These are phyloP conservation scores for Epizoanthus scotinus DNA, from an alignment of 92 coral and sea anemone genomes.

Conservation along the genomic window DNA sequence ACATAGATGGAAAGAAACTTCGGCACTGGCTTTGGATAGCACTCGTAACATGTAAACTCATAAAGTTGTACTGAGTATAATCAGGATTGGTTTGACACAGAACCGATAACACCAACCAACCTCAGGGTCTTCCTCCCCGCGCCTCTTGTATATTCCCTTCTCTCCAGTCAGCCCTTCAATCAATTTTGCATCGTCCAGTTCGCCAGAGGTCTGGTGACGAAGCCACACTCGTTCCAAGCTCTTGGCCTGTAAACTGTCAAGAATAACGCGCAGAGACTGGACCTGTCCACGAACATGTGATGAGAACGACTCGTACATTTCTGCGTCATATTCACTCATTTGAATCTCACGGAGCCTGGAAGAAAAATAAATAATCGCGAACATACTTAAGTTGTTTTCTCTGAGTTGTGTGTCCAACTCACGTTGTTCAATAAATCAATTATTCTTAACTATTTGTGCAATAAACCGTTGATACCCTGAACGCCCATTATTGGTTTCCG, in stretches of 20 bases:
- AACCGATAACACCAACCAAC: conserved; percentile 32
- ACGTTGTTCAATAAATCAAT: too few relatives aligned
- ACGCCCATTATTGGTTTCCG: too few relatives aligned
- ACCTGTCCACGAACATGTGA: conserved; percentile 98
- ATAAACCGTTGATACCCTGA: too few relatives aligned
- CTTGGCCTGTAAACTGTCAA: conserved; percentile 94
- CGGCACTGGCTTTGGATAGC: too few relatives aligned
- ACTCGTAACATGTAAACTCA: too few relatives aligned
- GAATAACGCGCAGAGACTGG: conserved; percentile 96
- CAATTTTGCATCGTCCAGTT: conserved; percentile 93
- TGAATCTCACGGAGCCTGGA: conserved; percentile 90
- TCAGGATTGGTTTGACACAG: too few relatives aligned
- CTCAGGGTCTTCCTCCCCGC: conserved; percentile 96
- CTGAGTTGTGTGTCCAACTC: too few relatives aligned
- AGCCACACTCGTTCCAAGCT: conserved; percentile 96
- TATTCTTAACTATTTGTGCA: too few relatives aligned
- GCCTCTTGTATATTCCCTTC: conserved; percentile 86
- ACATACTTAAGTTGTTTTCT: too few relatives aligned
- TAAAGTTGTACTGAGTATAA: too few relatives aligned
- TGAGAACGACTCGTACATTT: conserved; percentile 95
- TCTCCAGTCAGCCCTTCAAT: conserved; percentile 97
- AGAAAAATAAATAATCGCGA: neutral
- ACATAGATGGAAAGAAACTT: too few relatives aligned
- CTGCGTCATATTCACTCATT: conserved; percentile 98
- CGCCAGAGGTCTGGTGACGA: conserved; percentile 99